Evolutionary conservation across 1,140 invertebrate species (phyloP).

Genomic region (Gerris buenoi): DNA sequence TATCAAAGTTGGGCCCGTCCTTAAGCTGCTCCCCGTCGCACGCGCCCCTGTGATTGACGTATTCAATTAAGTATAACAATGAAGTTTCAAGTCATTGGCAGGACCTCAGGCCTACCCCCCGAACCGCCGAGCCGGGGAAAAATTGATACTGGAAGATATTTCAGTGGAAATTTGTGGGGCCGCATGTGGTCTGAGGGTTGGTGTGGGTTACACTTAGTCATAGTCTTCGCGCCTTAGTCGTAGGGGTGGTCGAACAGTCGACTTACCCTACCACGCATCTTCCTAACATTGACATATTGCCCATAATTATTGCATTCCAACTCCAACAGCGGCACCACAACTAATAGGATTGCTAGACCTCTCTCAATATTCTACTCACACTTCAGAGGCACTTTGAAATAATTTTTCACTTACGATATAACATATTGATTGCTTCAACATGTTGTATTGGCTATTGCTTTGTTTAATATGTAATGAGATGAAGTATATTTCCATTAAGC

Average conservation of each 20-base stretch:
- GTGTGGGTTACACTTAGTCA: neutral
- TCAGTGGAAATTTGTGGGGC: neutral
- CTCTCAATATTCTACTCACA: too few relatives aligned
- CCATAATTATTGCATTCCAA: neutral
- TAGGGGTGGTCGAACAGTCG: too few relatives aligned
- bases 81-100: neutral
- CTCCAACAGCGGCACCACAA: too few relatives aligned
- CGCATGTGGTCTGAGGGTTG: neutral
- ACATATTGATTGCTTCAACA: too few relatives aligned
- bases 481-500: too few relatives aligned
- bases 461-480: too few relatives aligned
- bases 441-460: too few relatives aligned
- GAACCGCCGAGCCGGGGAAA: too few relatives aligned
- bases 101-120: neutral
- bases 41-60: neutral
- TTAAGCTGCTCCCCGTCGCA: neutral
- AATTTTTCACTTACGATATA: too few relatives aligned
- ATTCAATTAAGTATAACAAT: neutral
- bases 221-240: neutral
- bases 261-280: neutral
- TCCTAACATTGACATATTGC: neutral
- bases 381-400: too few relatives aligned
- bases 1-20: neutral
- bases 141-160: neutral
- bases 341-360: too few relatives aligned